Conservation (phyloP, 2,113 vertebrate genomes). For the Glaucidium brasilianum region DNA sequence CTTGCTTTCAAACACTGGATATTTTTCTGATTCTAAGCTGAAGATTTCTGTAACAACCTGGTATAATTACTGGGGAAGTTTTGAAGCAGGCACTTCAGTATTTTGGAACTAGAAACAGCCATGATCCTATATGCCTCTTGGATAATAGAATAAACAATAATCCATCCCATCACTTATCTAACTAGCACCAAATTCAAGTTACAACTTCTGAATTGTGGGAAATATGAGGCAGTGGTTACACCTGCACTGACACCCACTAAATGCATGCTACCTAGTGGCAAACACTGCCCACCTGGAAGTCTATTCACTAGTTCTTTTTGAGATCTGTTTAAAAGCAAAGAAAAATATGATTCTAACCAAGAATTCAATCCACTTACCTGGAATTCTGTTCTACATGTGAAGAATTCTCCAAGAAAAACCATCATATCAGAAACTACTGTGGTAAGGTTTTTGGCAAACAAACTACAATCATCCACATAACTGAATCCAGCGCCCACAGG, state of each 20-base stretch:
- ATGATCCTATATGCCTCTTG: accelerated
- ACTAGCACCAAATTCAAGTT: background rate
- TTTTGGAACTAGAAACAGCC: background rate
- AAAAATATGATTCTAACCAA: background rate
- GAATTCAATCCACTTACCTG: constrained; percentile 73
- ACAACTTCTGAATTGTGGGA: background rate
- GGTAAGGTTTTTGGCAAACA: constrained; percentile 82
- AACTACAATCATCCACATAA: constrained; percentile 75
- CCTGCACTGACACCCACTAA: background rate
- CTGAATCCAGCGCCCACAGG: constrained; percentile 95
- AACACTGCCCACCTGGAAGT: background rate
- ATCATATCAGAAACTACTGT: constrained; percentile 89
- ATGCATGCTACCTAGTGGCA: background rate
- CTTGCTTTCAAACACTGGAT: background rate
- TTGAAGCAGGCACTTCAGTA: background rate
- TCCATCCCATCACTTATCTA: background rate
- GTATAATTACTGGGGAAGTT: background rate
- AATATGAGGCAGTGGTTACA: background rate
- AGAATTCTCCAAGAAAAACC: constrained; percentile 86
- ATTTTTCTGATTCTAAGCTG: background rate
- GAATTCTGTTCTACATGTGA: constrained; percentile 77
- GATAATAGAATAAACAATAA: background rate
- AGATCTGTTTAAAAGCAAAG: background rate
- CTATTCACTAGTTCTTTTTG: background rate
- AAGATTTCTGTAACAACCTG: background rate